Conservation (phyloP, 2,888 invertebrate species). For the Drosophila macrospina region DNA sequence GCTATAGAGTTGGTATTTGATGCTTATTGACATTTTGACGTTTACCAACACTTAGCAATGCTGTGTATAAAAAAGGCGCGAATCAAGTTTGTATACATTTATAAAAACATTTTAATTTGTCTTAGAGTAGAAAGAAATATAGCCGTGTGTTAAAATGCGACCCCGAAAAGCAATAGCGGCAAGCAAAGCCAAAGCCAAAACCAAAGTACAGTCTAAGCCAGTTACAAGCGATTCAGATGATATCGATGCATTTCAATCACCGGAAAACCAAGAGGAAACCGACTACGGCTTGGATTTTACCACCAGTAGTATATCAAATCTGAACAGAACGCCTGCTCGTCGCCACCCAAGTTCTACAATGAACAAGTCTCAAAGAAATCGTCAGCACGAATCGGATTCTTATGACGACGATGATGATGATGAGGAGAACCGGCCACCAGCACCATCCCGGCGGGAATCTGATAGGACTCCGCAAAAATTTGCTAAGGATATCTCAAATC, state of each 20-base stretch:
- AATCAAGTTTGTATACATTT: not conserved
- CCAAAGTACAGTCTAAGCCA: not conserved
- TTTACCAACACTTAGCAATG: constrained; percentile 3
- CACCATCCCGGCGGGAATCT: not conserved
- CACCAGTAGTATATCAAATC: constrained; percentile 32
- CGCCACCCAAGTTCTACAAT: constrained; percentile 50
- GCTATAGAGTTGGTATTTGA: not conserved
- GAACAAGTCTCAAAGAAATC: not conserved
- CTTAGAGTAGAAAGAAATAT: not conserved
- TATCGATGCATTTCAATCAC: constrained; percentile 41
- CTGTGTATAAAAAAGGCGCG: constrained; percentile 22
- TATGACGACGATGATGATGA: constrained; percentile 13
- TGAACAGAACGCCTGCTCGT: constrained; percentile 10
- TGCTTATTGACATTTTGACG: not conserved
- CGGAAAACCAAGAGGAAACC: constrained; percentile 30
- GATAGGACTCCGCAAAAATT: not conserved
- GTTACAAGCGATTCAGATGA: constrained; percentile 1
- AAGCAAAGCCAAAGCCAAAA: constrained; percentile 1
- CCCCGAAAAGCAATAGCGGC: not conserved
- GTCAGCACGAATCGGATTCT: not conserved
- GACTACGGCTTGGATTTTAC: constrained; percentile 67
- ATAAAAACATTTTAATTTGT: not conserved
- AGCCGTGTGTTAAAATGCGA: constrained; percentile 24
- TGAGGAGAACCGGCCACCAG: constrained; percentile 26
- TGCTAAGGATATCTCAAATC: not conserved